Percentiles rank a stretch among this genome's conserved stretches.
phyloP scores from a whole-genome alignment of 2,797 vertebrate genomes.

The Sylvia borin region DNA sequence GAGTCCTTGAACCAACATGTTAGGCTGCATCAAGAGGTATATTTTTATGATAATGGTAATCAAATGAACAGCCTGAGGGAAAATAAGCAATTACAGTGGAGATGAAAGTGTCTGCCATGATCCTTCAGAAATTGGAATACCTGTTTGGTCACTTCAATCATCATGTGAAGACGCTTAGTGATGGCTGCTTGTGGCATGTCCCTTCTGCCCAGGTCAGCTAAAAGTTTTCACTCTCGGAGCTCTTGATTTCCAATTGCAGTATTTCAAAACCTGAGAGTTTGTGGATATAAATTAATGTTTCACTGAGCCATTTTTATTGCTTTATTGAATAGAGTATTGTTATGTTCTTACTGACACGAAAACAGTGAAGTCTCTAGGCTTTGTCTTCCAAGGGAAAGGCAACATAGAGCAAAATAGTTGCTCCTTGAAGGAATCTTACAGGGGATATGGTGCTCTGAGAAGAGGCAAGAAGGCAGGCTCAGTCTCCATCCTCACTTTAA shows the following conservation, averaged over 20 bases:
- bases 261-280: background rate
- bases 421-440: background rate
- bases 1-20: conserved; percentile 47
- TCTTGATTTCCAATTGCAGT: background rate
- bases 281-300: background rate
- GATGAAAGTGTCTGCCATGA: conserved; percentile 50
- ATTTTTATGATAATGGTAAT: conserved; percentile 41
- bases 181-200: background rate
- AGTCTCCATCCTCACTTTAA: background rate
- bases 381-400: background rate
- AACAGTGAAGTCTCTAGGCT: background rate
- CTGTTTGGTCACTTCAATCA: conserved; percentile 14
- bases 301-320: background rate
- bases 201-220: background rate
- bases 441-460: background rate
- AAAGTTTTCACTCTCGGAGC: background rate
- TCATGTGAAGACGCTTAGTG: background rate
- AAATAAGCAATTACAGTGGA: conserved; percentile 1
- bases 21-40: background rate
- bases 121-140: conserved; percentile 44
- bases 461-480: background rate
- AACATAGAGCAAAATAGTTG: background rate
- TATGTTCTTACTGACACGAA: background rate
- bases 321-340: background rate
- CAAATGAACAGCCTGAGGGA: conserved; percentile 25